Evolutionary conservation across 2,113 vertebrate genomes (phyloP).

Genomic region (Leucosticte australis): DNA sequence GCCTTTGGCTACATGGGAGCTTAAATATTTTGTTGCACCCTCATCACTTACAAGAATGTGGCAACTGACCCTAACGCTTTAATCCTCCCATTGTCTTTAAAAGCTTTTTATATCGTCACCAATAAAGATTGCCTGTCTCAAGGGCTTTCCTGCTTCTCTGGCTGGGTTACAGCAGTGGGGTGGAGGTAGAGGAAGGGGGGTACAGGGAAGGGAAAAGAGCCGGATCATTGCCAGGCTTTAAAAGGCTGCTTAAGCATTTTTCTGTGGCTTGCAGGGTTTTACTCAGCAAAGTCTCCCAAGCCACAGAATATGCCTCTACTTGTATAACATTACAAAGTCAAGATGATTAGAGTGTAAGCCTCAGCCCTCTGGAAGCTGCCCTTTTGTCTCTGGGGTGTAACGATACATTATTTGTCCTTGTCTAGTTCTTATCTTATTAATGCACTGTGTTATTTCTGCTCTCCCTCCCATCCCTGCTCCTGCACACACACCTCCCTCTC

Average conservation of each 20-base stretch:
- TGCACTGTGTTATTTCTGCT: neutral
- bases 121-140: slow-evolving; percentile 46
- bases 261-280: slow-evolving; percentile 63
- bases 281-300: slow-evolving; percentile 66
- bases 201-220: neutral
- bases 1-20: neutral
- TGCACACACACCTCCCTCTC: neutral
- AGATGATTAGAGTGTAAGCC: slow-evolving; percentile 60
- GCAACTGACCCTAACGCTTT: neutral
- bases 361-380: slow-evolving; percentile 58
- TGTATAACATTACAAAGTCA: slow-evolving; percentile 68
- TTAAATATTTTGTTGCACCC: slow-evolving; percentile 38
- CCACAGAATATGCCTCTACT: slow-evolving; percentile 66
- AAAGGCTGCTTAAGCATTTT: slow-evolving; percentile 71
- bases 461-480: neutral
- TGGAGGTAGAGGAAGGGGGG: neutral
- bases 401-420: slow-evolving; percentile 35
- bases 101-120: slow-evolving; percentile 38
- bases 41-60: slow-evolving; percentile 7
- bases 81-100: slow-evolving; percentile 48
- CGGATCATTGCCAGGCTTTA: slow-evolving; percentile 59
- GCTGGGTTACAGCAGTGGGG: neutral
- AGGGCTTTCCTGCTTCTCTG: slow-evolving; percentile 25
- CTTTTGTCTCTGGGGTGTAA: slow-evolving; percentile 64
- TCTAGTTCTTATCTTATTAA: slow-evolving; percentile 56